Evolutionary conservation across 2,888 invertebrate species (phyloP).

Genomic region (Mesodorylaimus sp.): DNA sequence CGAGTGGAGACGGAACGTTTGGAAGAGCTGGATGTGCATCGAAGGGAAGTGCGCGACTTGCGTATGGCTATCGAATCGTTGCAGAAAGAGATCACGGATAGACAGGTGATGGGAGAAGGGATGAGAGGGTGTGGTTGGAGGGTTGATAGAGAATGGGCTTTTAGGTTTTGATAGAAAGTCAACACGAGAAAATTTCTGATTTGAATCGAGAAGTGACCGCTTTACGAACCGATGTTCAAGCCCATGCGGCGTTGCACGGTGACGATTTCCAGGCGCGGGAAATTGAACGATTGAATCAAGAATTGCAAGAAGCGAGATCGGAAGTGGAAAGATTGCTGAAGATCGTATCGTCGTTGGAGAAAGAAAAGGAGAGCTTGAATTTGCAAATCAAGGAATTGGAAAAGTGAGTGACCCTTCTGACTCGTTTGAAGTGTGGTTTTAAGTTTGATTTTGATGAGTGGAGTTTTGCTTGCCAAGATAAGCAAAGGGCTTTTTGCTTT

Average conservation of each 20-base stretch:
- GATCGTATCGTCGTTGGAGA: conserved; percentile 32
- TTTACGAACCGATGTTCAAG: background rate
- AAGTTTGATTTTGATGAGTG: background rate
- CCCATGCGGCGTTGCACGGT: no score
- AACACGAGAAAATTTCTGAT: conserved; percentile 23
- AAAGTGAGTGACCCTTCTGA: conserved; percentile 24
- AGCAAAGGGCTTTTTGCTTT: no score
- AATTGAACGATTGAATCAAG: conserved; percentile 4
- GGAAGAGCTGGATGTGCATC: conserved; percentile 19
- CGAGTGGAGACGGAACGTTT: conserved; percentile 18
- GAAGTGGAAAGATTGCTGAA: conserved; percentile 35
- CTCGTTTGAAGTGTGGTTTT: background rate
- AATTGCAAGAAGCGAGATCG: conserved; percentile 21
- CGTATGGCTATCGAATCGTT: conserved; percentile 20
- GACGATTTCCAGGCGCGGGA: conserved; percentile 1
- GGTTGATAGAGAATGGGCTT: conserved; percentile 3
- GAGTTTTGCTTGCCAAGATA: no score
- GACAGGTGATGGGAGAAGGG: conserved; percentile 3
- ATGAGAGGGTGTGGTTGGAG: background rate
- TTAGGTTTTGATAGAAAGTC: conserved; percentile 26
- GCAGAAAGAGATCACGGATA: conserved; percentile 23
- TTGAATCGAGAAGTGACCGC: conserved; percentile 18
- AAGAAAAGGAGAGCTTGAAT: conserved; percentile 31
- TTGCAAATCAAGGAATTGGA: conserved; percentile 29
- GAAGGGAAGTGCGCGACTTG: conserved; percentile 17